phyloP scores from a whole-genome alignment of 2,888 invertebrate genomes.

The Platycheirus albimanus region DNA sequence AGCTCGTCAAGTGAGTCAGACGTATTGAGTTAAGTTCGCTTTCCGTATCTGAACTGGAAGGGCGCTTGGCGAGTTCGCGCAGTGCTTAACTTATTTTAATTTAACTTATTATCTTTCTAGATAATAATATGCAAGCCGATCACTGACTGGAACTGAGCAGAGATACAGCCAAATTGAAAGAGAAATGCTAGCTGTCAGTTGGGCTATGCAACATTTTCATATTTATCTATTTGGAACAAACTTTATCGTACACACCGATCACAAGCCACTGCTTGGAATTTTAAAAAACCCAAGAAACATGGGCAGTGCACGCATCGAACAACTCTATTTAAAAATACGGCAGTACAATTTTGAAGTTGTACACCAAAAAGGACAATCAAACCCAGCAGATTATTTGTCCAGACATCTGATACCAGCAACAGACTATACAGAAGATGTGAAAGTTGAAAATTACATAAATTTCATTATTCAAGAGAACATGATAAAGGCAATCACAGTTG shows the following conservation, averaged over 20 bases:
- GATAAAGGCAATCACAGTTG: not conserved
- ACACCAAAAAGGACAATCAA: not conserved
- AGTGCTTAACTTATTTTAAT: too few relatives aligned
- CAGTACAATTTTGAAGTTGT: slow-evolving; percentile 4
- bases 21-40: too few relatives aligned
- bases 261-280: not conserved
- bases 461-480: not conserved
- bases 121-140: not conserved
- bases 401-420: slow-evolving; percentile 1
- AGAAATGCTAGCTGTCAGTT: slow-evolving; percentile 16
- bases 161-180: slow-evolving; percentile 20
- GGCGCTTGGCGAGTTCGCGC: too few relatives aligned
- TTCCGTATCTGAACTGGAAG: too few relatives aligned
- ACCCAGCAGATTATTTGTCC: slow-evolving; percentile 1
- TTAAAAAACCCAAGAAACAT: not conserved
- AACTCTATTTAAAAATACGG: not conserved
- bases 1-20: too few relatives aligned
- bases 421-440: not conserved
- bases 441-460: slow-evolving; percentile 6
- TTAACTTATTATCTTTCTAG: too few relatives aligned
- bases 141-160: not conserved
- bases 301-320: not conserved
- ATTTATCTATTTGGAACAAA: slow-evolving; percentile 10
- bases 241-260: not conserved
- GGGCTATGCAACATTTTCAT: slow-evolving; percentile 16